phyloP scores from a whole-genome alignment of 2,797 vertebrate genomes.

The Echiichthys vipera region DNA sequence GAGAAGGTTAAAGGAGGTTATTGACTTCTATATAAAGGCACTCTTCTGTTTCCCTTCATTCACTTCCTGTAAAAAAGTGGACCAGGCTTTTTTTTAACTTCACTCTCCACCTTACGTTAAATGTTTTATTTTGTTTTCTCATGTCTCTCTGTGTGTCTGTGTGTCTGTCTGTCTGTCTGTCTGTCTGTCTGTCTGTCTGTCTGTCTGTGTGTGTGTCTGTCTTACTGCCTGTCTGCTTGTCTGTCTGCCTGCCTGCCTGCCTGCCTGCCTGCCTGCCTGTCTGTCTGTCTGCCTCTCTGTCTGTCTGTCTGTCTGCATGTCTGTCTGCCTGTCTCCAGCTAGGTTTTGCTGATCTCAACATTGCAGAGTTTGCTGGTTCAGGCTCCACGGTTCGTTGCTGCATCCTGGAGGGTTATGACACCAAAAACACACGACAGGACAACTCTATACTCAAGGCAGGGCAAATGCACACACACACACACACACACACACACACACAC shows the following conservation, averaged over 20 bases:
- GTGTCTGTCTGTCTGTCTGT: not conserved
- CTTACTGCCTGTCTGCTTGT: not conserved
- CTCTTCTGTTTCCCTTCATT: constrained; percentile 22
- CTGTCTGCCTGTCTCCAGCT: constrained; percentile 78
- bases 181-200: not conserved
- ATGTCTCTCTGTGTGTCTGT: not conserved
- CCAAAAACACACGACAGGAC: constrained; percentile 95
- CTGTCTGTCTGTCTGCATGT: not conserved
- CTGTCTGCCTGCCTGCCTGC: not conserved
- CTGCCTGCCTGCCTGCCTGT: not conserved
- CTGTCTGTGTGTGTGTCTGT: constrained; percentile 13
- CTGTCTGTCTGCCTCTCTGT: not conserved
- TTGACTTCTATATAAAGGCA: constrained; percentile 16
- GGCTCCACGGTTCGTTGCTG: constrained; percentile 93
- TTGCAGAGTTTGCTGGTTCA: constrained; percentile 96
- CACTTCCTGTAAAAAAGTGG: constrained; percentile 22
- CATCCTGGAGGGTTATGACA: constrained; percentile 96
- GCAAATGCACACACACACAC: not conserved
- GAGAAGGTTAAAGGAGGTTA: constrained; percentile 47
- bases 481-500: not conserved
- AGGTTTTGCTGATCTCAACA: constrained; percentile 95
- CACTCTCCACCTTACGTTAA: not conserved
- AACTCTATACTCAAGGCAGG: constrained; percentile 95
- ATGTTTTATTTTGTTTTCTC: not conserved
- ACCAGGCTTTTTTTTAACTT: not conserved